Base-by-base conservation (phyloP, 1,140 invertebrate genomes). In the Meloidogyne floridensis region DNA sequence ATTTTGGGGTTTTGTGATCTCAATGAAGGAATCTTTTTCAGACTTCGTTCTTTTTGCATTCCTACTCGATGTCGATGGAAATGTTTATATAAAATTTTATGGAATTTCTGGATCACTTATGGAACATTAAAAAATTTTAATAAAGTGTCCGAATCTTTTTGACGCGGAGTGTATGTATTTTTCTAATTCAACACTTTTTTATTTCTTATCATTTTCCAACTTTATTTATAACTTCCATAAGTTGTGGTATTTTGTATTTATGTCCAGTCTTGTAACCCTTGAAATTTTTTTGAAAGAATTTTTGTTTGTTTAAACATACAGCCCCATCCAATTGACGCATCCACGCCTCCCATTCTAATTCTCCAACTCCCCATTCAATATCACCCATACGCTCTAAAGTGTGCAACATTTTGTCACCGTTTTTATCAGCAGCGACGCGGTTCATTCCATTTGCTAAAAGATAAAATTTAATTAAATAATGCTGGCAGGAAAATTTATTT, bases 251-350 rank as follows among this genome's bases (percentile, higher is more conserved):
- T 86, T 95, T 93, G 90, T 98, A 99, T 81, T 96, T 94, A 90
- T 98, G 97, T 5, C 97, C 97, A 77, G 97, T 98, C 86, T 96
- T 93, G 92, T 95, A 98, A 81, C 96, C 97, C 94, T 94, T 87
- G 4, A 87, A 78, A 78, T 47, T 10, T 42, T 8, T n/a, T 8
- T 47, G 20, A 73, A 82, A 72, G 43, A 51, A 11, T 20, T 74
- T 10, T 77, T n/a, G 20, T 20, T 20, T 20, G 20, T 20, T 20
- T n/a, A 20, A 20, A 91, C 93, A 92, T 90, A 94, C 94, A 86
- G 95, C 95, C 92, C 98, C 98, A 91, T 99, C 97, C 73, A 99
- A 91, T 93, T 96, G 95, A 77, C 97, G 92, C 97, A 99, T 99
- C 47, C 97, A 93, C 5, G 96, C 96, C 90, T 99, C 97, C 91